Evolutionary conservation across 2,888 invertebrate species (phyloP), one percentile per base, ranked within the genome.

Genomic region (Alsophila aescularia): DNA sequence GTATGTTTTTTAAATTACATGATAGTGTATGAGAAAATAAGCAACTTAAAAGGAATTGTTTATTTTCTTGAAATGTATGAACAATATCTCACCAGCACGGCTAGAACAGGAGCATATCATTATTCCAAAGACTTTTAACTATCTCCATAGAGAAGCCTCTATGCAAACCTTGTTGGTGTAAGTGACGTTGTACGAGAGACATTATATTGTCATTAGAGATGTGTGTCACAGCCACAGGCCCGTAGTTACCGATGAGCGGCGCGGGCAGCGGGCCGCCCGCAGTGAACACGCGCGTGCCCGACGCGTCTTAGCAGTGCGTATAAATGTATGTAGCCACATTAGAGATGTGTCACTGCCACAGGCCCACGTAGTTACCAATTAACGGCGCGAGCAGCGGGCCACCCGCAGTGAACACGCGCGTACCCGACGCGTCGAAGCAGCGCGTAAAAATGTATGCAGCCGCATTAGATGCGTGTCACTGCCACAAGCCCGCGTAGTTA

Each of bases 211-310:
- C 24, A 7, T 24, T 8, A 13, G 13, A 12, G n/a, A 12, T n/a
- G n/a, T n/a, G 44, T 54, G 10, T 35, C 92, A 98, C 92, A 97
- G 97, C 98, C 98, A 98, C 58, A 98, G 92, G 29, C 97, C 98
- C 24, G 86, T 98, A 98, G 92, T 98, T 98, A 50, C 99, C 99
- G 62, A 96, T 96, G 29, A 98, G 92, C 49, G 96, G 96, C 2
- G 97, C 97, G 21, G 98, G 97, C 49, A 99, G 92, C 0, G 99
- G 99, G 0, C 98, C 98, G 7, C 99, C 99, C 8, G 98, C 98
- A 0, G 98, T 96, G 92, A 99, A 99, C 32, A 99, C 93, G 52
- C 98, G 91, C 10, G 98, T 98, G 10, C 98, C 98, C 62, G 96
- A 96, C 67, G 95, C 94, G 85, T 99, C 98, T 83, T 98, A 98